Evolutionary conservation across 2,888 invertebrate species (phyloP), one percentile per base, ranked within the genome.

Genomic region (Drosophila yooni): DNA sequence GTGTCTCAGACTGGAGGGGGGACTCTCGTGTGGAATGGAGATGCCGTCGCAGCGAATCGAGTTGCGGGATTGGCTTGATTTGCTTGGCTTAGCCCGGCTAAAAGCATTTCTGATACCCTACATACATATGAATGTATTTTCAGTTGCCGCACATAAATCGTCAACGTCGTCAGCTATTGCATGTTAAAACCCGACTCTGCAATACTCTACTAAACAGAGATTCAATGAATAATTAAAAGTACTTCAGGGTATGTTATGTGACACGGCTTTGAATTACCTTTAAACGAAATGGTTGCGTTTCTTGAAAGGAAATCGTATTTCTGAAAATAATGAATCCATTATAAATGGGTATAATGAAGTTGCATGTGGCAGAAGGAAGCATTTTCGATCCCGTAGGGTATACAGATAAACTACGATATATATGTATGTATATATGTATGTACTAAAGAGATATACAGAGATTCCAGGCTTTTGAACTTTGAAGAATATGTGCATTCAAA

Each of bases 61-160:
- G 40, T 56, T 57, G 50, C 63, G 31, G 56, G 36, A 43, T 57
- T 36, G 56, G 63, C 62, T 36, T 25, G 46, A 46, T 25, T 46
- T 46, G 21, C 21, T 15, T 13, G 46, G 46, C 46, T 46, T 46
- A 46, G 15, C 15, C 51, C 15, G 21, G 46, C 33, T 62, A 33
- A 57, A 63, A 70, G 63, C 63, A 29, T 71, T 63, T 52, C 31
- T 21, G 27, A 72, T 63, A 71, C 73, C 31, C 73, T 70, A 21
- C 15, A 18, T 36, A 36, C 18, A 50, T n/a, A 25, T 46, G 25
- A 46, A 46, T 25, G 25, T 4, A 46, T 46, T 15, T 46, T 15
- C 46, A 46, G 25, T 46, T 46, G 46, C 13, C 46, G 21, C 46
- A 46, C 46, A 46, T 21, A 21, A 46, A 46, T 43, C 21, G 43